Conservation (phyloP, 2,888 invertebrate genomes). For the Oligia strigilis region DNA sequence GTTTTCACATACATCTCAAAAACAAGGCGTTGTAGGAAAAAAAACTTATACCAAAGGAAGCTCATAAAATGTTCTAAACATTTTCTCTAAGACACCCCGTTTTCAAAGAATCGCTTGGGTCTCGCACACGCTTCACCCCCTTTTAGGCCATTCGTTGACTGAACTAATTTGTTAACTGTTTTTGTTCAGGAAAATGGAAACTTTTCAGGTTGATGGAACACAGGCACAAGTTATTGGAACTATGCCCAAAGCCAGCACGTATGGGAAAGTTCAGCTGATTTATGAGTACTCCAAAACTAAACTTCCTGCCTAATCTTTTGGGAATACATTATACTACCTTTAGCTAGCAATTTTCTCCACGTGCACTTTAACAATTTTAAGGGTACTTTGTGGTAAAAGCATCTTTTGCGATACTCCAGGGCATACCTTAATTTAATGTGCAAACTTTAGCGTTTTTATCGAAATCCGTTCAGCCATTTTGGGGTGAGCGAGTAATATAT, state of each 20-base stretch:
- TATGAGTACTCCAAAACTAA: slow-evolving; percentile 7
- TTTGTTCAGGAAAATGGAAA: background rate
- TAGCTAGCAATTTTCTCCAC: background rate
- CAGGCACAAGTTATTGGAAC: slow-evolving; percentile 14
- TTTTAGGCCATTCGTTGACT: background rate
- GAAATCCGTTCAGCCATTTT: background rate
- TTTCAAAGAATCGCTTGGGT: background rate
- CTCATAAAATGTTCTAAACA: too few species aligned
- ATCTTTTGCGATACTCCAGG: background rate
- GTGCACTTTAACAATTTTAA: slow-evolving; percentile 1
- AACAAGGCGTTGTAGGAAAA: too few species aligned
- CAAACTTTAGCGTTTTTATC: background rate
- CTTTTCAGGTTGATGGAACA: background rate
- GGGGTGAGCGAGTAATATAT: too few species aligned
- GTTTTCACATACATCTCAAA: too few species aligned
- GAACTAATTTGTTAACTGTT: background rate
- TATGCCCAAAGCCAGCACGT: slow-evolving; percentile 11
- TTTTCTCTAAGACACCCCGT: background rate
- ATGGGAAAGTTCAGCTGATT: background rate
- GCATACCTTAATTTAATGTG: background rate
- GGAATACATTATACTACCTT: background rate
- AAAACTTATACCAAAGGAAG: too few species aligned
- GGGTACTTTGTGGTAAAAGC: background rate
- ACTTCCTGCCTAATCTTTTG: background rate
- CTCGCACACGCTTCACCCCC: background rate